Evolutionary conservation across 2,797 vertebrate species (phyloP), one percentile per base, ranked within the genome.

Genomic region (Dendrocincla tyrannina): DNA sequence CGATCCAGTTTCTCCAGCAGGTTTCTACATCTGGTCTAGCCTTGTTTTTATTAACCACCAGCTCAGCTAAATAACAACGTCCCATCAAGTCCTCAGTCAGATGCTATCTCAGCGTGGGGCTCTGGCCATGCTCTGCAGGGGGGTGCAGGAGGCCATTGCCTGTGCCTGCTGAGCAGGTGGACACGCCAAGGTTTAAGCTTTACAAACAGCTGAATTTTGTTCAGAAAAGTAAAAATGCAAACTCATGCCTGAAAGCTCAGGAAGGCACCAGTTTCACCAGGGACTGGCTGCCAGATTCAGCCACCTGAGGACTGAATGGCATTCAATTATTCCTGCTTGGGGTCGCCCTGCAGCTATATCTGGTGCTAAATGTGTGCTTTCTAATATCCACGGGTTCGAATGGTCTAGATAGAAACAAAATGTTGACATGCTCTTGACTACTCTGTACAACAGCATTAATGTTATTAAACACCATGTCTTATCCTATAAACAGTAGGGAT

Each of bases 391-490:
- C 0, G 15, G 23, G 25, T 53, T 81, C 5, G 1, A 27, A 32
- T 2, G 13, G 6, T 47, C 68, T 44, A 32, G 44, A 77, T 53
- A 76, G 87, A 93, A 86, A 5, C 59, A 82, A 67, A 81, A 76
- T 1, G 2, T 28, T 91, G 70, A 83, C 46, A 11, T 30, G 58
- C n/a, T 89, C n/a, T 72, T 62, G 42, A 69, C 75, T 92, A 17
- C 47, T 78, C 63, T 66, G 49, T 85, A 62, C 63, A 83, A 77
- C 64, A 88, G 27, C 56, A 83, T 74, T 89, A 58, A 63, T 42
- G 20, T 60, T 91, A 68, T 91, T 93, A 91, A 96, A 83, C 84
- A 87, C n/a, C 33, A 35, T 16, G 63, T 77, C 78, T 93, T 64
- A 39, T 50, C 60, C 78, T 80, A 82, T 85, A 92, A 94, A 94